These are phyloP conservation scores for Microctenopoma lineatum DNA, from an alignment of 2,797 vertebrate species.

Conservation along the genomic window DNA sequence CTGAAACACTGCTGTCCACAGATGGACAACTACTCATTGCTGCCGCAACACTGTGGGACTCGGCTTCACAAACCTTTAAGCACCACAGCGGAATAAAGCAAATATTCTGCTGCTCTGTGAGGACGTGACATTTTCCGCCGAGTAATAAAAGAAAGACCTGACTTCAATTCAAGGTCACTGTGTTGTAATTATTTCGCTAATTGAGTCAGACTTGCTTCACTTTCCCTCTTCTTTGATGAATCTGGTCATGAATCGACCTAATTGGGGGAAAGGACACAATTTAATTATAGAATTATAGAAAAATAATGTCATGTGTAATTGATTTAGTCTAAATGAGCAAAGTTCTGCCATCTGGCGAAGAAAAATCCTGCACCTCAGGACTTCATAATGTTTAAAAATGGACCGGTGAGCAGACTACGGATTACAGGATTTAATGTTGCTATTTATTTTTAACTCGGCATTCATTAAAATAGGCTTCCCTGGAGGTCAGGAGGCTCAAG, in stretches of 20 bases:
- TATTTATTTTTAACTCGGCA: slow-evolving; percentile 46
- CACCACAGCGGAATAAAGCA: not conserved
- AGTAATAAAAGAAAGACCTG: not conserved
- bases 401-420: slow-evolving; percentile 2
- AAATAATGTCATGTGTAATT: slow-evolving; percentile 22
- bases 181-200: slow-evolving; percentile 31
- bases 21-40: too few species aligned
- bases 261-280: slow-evolving; percentile 14
- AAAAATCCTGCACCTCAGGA: slow-evolving; percentile 10
- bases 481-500: slow-evolving; percentile 43
- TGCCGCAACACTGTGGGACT: too few species aligned
- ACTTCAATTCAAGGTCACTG: slow-evolving; percentile 28
- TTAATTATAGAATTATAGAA: slow-evolving; percentile 14
- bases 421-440: slow-evolving; percentile 46
- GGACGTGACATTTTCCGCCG: not conserved
- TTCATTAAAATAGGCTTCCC: slow-evolving; percentile 44
- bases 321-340: slow-evolving; percentile 21
- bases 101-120: not conserved
- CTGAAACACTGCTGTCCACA: too few species aligned
- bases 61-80: too few species aligned
- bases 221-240: slow-evolving; percentile 10
- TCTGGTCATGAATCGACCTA: slow-evolving; percentile 14
- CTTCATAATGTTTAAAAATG: slow-evolving; percentile 14
- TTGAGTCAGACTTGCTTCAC: not conserved
- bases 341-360: slow-evolving; percentile 3